Base-by-base conservation (phyloP, 2,797 vertebrate genomes). In the Acrossocheilus fasciatus region DNA sequence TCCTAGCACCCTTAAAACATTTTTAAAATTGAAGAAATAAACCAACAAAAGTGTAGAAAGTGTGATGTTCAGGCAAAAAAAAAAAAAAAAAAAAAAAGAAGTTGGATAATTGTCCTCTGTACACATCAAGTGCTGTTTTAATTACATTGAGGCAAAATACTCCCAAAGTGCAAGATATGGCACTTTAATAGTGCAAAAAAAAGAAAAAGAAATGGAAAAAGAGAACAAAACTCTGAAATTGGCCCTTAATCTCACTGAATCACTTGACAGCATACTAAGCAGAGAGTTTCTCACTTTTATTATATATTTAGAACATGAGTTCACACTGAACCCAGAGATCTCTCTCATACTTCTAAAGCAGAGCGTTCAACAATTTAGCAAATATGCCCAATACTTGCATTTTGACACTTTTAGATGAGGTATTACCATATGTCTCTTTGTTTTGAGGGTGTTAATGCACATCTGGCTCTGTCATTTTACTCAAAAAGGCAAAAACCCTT, bases 261-360 rank as follows among this genome's bases (percentile, higher is more conserved):
- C 30, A 84, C 73, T 68, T 84, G 76, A 85, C 83, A 79, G 76
- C 76, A 79, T 41, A 85, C 52, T 47, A 85, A 85, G 57, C 62
- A 85, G 20, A 66, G 74, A 54, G 73, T 86, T 88, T 79, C 57
- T 62, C 59, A 79, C 74, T 72, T 59, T 45, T 79, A 72, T 82
- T 82, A 64, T 86, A 82, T 81, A 85, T 84, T 66, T 76, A 66
- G 45, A 84, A 76, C 15, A 84, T 1, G 45, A 64, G 50, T 76
- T 84, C 73, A 57, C 23, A 50, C 72, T 54, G n/a, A 76, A 47
- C 30, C 20, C 12, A 70, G 47, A 70, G 39, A 80, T 50, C 18
- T 36, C 2, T 30, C n/a, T 54, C 52, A 6, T 54, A 43, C 12
- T 2, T 41, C 10, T 66, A 34, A 80, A 47, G 41, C 78, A 57